These are phyloP conservation scores for Tupaia tana DNA, from an alignment of 2,113 vertebrate species.

Conservation along the genomic window DNA sequence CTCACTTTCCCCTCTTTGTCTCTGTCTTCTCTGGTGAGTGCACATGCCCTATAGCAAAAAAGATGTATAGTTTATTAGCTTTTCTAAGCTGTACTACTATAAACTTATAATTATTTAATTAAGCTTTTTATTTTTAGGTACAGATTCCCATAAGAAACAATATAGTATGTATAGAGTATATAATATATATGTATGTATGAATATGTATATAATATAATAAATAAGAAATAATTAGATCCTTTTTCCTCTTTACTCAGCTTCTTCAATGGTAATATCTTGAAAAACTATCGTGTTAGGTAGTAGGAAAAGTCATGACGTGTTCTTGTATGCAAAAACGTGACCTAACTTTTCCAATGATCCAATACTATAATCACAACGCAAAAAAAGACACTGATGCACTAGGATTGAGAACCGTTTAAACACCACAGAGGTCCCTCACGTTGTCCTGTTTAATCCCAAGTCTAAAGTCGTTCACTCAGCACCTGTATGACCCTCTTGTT, in stretches of 20 bases:
- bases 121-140: neutral
- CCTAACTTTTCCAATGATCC: too few relatives aligned
- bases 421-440: neutral
- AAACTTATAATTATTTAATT: neutral
- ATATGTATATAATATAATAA: neutral
- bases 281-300: neutral
- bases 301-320: too few relatives aligned
- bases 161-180: neutral
- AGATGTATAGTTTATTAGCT: neutral
- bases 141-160: neutral
- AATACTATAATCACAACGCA: too few relatives aligned
- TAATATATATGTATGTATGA: neutral
- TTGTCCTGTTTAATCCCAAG: neutral
- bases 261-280: neutral
- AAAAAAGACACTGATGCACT: neutral
- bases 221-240: neutral
- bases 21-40: too few relatives aligned
- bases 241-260: neutral
- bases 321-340: too few relatives aligned
- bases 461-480: neutral
- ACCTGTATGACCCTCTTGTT: neutral
- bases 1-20: too few relatives aligned
- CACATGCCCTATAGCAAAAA: too few relatives aligned
- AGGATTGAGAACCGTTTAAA: neutral
- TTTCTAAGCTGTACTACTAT: neutral